These are phyloP conservation scores for Grapholita molesta DNA, from an alignment of 1,140 invertebrate species.

Conservation along the genomic window DNA sequence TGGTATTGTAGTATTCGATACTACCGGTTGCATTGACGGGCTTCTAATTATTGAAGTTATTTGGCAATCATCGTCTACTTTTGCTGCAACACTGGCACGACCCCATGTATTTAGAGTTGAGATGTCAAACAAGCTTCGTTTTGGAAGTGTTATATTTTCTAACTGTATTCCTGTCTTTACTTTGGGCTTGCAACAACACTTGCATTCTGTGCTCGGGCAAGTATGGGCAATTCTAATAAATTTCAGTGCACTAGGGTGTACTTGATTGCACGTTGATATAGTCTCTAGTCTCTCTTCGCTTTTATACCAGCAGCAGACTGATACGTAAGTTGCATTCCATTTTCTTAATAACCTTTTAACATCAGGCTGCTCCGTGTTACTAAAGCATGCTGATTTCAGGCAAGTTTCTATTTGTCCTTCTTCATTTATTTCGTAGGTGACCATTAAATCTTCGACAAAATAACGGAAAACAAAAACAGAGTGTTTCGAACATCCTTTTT, in stretches of 20 bases:
- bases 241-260: background rate
- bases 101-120: background rate
- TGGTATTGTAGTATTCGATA: background rate
- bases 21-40: background rate
- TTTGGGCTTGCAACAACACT: slow-evolving; percentile 28
- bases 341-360: background rate
- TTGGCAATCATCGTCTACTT: background rate
- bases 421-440: background rate
- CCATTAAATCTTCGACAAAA: background rate
- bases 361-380: background rate
- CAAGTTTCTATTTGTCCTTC: background rate
- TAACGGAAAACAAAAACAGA: background rate
- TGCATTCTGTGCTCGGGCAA: slow-evolving; percentile 23
- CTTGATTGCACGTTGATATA: background rate
- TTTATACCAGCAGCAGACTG: slow-evolving; percentile 23
- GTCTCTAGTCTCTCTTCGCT: slow-evolving; percentile 15
- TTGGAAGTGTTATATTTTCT: background rate
- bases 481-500: background rate
- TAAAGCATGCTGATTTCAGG: background rate
- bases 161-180: background rate
- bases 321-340: background rate
- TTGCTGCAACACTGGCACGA: background rate
- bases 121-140: background rate
- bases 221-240: slow-evolving; percentile 27
- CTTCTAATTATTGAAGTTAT: background rate